Conservation (phyloP, 2,797 vertebrate genomes). For the Myotis myotis region DNA sequence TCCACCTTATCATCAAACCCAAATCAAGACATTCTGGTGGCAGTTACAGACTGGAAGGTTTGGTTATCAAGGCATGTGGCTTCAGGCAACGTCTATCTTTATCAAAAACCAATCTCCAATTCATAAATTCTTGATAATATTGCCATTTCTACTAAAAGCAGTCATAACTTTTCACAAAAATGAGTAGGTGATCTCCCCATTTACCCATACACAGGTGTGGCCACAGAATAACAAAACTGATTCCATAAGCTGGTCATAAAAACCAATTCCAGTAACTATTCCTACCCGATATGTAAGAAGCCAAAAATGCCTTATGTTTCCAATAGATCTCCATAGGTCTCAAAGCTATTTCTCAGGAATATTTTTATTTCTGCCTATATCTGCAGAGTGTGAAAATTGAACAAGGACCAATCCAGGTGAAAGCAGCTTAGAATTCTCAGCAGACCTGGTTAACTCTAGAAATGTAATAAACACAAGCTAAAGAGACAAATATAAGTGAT, state of each 20-base stretch:
- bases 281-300: conserved; percentile 25
- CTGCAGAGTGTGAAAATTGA: conserved; percentile 50
- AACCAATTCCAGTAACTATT: conserved; percentile 44
- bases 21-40: not conserved
- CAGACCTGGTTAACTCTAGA: not conserved
- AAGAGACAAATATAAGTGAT: not conserved
- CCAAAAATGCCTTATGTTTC: conserved; percentile 47
- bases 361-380: conserved; percentile 20
- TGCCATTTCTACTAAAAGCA: conserved; percentile 18
- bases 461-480: not conserved
- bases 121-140: conserved; percentile 29
- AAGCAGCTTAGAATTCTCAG: not conserved
- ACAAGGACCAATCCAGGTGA: conserved; percentile 35
- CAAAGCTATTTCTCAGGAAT: conserved; percentile 11
- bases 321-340: conserved; percentile 43
- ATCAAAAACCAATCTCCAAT: conserved; percentile 45
- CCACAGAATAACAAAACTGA: not conserved
- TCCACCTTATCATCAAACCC: not conserved
- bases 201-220: not conserved
- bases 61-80: not conserved
- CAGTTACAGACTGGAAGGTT: not conserved
- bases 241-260: conserved; percentile 23
- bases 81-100: conserved; percentile 43
- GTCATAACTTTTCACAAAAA: conserved; percentile 40
- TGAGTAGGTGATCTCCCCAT: not conserved